phyloP scores from a whole-genome alignment of 2,797 vertebrate species.

The Alauda arvensis region DNA sequence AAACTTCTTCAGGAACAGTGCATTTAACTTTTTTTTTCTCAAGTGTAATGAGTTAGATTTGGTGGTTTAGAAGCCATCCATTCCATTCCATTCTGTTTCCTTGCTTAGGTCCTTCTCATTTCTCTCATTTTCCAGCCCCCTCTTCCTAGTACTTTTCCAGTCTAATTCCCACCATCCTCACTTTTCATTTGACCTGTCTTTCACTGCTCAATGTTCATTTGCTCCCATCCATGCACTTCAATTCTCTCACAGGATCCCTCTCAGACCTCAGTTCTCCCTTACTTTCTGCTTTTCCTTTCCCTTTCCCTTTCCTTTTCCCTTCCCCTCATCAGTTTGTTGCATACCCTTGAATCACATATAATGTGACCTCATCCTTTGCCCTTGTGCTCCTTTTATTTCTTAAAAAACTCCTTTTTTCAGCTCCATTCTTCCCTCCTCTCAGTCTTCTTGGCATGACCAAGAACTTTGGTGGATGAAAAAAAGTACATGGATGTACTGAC shows the following conservation, averaged over 20 bases:
- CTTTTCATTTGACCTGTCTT: not conserved
- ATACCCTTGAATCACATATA: not conserved
- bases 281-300: rapidly evolving
- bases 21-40: not conserved
- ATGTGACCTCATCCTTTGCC: not conserved
- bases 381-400: not conserved
- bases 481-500: not conserved
- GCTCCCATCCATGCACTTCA: not conserved
- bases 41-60: not conserved
- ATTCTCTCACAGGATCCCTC: not conserved
- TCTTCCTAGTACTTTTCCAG: not conserved
- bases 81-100: not conserved
- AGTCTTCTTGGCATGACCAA: not conserved
- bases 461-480: not conserved
- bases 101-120: not conserved
- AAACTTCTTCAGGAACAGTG: not conserved
- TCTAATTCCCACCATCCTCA: not conserved
- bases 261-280: not conserved
- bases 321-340: not conserved
- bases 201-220: not conserved
- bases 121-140: not conserved
- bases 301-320: not conserved
- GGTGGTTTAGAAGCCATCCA: not conserved
- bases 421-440: not conserved
- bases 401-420: not conserved